Percentiles rank a stretch among this genome's conserved stretches.
phyloP scores from a whole-genome alignment of 2,113 vertebrate genomes.

The Ciconia maguari region DNA sequence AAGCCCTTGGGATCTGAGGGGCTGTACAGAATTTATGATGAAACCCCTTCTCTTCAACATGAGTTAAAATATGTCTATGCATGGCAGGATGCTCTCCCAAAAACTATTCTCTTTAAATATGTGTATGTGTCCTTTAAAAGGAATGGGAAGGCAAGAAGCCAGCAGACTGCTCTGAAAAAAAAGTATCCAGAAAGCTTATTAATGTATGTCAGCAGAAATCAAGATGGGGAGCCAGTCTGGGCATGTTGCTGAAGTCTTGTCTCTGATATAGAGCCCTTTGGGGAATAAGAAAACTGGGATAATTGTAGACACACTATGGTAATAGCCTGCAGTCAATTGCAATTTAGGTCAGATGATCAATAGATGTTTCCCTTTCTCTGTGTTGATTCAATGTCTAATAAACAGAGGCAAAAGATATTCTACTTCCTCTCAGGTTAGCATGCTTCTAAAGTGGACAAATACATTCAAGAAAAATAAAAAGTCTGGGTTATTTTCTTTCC shows the following conservation, averaged over 20 bases:
- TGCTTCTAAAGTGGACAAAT: background rate
- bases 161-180: background rate
- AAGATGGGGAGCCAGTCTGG: background rate
- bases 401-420: background rate
- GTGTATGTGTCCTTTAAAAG: background rate
- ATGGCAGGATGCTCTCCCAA: background rate
- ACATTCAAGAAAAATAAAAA: background rate
- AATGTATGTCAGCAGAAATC: background rate
- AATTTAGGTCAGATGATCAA: background rate
- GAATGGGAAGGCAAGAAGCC: background rate
- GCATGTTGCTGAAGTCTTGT: background rate
- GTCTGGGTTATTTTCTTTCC: background rate
- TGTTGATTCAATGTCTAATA: background rate
- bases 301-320: background rate
- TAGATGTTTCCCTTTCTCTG: background rate
- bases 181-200: background rate
- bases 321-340: background rate
- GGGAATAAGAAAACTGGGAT: background rate
- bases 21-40: background rate
- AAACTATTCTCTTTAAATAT: background rate
- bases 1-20: background rate
- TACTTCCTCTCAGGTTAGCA: background rate
- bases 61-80: background rate
- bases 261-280: background rate
- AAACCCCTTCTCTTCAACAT: background rate